Evolutionary conservation across 2,888 invertebrate genomes (phyloP).

Genomic region (Xestia c-nigrum): DNA sequence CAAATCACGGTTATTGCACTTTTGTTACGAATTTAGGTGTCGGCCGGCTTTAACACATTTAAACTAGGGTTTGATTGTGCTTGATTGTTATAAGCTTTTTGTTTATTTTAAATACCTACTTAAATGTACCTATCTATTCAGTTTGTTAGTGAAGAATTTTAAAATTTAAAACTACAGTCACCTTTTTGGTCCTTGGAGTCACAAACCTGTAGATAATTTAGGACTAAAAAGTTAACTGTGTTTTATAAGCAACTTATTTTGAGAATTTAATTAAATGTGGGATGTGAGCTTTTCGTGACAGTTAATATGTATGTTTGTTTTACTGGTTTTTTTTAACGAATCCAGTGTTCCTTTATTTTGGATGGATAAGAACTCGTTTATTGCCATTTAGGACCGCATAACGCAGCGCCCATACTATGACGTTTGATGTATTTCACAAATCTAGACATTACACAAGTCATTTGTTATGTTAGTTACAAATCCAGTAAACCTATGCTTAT

Average conservation of each 20-base stretch:
- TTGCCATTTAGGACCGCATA: neutral
- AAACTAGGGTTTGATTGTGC: neutral
- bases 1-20: conserved; percentile 33
- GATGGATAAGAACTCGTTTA: neutral
- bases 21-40: conserved; percentile 5
- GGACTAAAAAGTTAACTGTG: neutral
- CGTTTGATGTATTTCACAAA: neutral
- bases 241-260: neutral
- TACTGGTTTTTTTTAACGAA: neutral
- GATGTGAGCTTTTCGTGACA: neutral
- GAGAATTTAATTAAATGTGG: neutral
- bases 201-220: too few species aligned
- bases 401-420: neutral
- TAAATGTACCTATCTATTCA: neutral
- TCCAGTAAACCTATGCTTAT: neutral
- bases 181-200: too few species aligned
- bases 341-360: neutral
- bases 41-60: neutral
- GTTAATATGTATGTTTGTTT: neutral
- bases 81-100: too few species aligned
- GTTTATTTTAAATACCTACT: neutral
- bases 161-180: neutral
- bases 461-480: neutral
- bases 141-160: neutral
- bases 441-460: neutral